Evolutionary conservation across 2,888 invertebrate genomes (phyloP), one percentile per base, ranked within the genome.

Genomic region (Sphaerophoria rueppellii): DNA sequence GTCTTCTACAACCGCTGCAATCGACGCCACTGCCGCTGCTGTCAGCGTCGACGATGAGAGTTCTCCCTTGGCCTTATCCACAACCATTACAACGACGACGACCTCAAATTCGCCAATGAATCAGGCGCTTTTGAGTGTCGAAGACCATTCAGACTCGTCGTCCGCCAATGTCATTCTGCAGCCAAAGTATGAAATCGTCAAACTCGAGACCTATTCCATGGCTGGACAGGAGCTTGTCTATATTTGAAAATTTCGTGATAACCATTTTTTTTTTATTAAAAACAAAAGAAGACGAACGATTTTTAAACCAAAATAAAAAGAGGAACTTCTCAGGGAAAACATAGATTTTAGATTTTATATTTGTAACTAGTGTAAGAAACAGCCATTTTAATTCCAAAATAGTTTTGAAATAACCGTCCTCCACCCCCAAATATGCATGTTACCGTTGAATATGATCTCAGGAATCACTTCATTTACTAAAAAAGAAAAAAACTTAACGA

Each of bases 1-100:
- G 86, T 6, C 50, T 46, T 79, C 87, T 74, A 74, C 86, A 2
- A 81, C 86, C 1, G 82, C 85, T 7, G 87, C 86, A 2, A 81
- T 85, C 1, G 82, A 83, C 6, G 87, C 87, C 2, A 82, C 87
- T 1, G 80, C 87, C 0, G 85, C 87, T 0, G 24, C 43, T 2
- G 78, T 82, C 6, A 57, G 50, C 32, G 14, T 86, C 0, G 63
- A 86, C 2, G 83, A 81, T 6, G 79, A 82, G 9, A 9, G 24
- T 24, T 24, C 24, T 24, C 24, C 24, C 24, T 24, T 24, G 24
- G 24, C 24, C 24, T 24, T 24, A 24, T 24, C 24, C 24, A 24
- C 24, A 24, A 24, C 24, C 24, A 24, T 2, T 24, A 24, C 32
- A 12, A 86, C 32, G 14, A 86, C 0, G 63, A 86, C 2, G 83